Conservation (phyloP, 2,888 invertebrate species). For the Mamestra brassicae region DNA sequence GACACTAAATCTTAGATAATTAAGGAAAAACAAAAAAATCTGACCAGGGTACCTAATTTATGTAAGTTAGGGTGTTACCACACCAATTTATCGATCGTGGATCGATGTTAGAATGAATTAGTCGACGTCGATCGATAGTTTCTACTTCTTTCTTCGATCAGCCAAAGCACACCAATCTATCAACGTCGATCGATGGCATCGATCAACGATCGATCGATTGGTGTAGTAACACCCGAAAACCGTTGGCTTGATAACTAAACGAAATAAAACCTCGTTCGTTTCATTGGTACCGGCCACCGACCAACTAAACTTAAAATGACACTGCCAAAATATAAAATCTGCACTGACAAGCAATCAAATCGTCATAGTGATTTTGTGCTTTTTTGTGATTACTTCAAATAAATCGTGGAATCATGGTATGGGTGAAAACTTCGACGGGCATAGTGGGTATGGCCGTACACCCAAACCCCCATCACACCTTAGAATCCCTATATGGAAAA, state of each 20-base stretch:
- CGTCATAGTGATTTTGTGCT: neutral
- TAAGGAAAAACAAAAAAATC: too few relatives aligned
- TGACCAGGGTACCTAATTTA: too few relatives aligned
- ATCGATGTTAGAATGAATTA: too few relatives aligned
- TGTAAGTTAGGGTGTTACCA: neutral
- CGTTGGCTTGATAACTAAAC: neutral
- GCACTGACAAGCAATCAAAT: constrained; percentile 29
- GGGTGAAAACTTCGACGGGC: constrained; percentile 91
- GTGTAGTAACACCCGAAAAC: neutral
- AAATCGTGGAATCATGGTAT: constrained; percentile 25
- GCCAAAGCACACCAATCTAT: too few relatives aligned
- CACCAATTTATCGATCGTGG: too few relatives aligned
- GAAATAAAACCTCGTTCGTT: constrained; percentile 10
- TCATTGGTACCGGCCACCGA: neutral
- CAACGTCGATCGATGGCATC: too few relatives aligned
- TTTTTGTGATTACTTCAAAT: constrained; percentile 6
- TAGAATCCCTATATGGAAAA: constrained; percentile 96
- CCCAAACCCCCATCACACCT: constrained; percentile 94
- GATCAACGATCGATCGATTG: too few relatives aligned
- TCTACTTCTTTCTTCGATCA: too few relatives aligned
- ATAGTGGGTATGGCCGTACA: constrained; percentile 96
- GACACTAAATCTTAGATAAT: too few relatives aligned
- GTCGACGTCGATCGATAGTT: too few relatives aligned
- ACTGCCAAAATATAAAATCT: constrained; percentile 23
- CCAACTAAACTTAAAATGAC: neutral